A percentile compares a stretch with the other conserved stretches of the same genome.
phyloP scores from a whole-genome alignment of 2,888 invertebrate genomes.

The Pristionchus exspectatus region DNA sequence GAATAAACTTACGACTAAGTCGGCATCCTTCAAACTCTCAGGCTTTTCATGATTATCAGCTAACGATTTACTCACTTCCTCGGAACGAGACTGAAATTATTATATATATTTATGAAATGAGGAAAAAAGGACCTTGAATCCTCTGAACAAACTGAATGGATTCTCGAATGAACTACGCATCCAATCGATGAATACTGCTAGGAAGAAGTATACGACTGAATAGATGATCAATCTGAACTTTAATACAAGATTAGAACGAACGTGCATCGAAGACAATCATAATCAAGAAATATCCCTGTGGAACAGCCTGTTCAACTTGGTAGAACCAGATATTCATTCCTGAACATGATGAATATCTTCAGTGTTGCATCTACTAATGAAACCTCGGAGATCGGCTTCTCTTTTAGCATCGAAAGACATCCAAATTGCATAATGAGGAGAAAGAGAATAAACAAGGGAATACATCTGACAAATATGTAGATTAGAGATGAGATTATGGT shows the following conservation, averaged over 20 bases:
- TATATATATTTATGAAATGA: neutral
- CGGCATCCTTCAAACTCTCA: neutral
- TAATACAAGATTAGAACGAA: neutral
- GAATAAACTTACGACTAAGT: neutral
- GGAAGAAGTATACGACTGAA: constrained; percentile 30
- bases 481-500: neutral
- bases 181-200: constrained; percentile 22
- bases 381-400: constrained; percentile 25
- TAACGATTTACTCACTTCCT: neutral
- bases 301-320: neutral
- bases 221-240: neutral
- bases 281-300: neutral
- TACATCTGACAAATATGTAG: neutral
- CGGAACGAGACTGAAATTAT: neutral
- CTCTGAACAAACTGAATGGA: neutral
- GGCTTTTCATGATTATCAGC: neutral
- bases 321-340: constrained; percentile 6
- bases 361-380: neutral
- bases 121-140: neutral
- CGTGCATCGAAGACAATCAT: neutral
- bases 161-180: constrained; percentile 17
- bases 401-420: neutral
- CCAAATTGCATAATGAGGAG: neutral
- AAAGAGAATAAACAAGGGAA: neutral
- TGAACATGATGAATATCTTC: neutral